phyloP scores from a whole-genome alignment of 2,888 invertebrate genomes.

The Cheilosia vernalis region DNA sequence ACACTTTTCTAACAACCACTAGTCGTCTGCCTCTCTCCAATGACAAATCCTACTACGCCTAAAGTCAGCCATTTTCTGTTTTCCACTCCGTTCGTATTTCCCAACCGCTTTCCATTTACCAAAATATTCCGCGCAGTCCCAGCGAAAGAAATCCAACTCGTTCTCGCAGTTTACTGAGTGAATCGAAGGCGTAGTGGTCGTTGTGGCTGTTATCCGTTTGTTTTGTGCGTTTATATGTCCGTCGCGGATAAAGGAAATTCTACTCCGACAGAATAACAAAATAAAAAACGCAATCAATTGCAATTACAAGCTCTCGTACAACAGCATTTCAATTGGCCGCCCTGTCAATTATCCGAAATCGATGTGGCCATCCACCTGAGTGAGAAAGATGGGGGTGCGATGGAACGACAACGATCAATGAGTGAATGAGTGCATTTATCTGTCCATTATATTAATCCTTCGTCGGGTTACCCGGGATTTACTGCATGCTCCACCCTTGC shows the following conservation, averaged over 20 bases:
- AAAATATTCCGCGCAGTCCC: constrained; percentile 27
- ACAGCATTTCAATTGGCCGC: constrained; percentile 6
- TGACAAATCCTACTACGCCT: neutral
- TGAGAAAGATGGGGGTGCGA: constrained; percentile 60
- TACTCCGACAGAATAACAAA: constrained; percentile 28
- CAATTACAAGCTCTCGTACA: neutral
- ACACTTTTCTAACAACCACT: constrained; percentile 17
- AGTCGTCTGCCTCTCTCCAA: constrained; percentile 42
- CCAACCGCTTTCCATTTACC: constrained; percentile 40
- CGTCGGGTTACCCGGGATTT: constrained; percentile 60
- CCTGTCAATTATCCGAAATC: constrained; percentile 2
- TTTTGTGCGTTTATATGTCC: constrained; percentile 34
- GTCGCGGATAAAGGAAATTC: constrained; percentile 62
- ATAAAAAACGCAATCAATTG: constrained; percentile 13
- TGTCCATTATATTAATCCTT: constrained; percentile 18
- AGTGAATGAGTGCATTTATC: constrained; percentile 68
- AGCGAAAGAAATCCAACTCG: constrained; percentile 36
- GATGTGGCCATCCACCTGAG: constrained; percentile 62
- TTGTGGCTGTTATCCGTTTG: constrained; percentile 38
- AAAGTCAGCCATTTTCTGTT: constrained; percentile 64
- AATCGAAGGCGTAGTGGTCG: constrained; percentile 60
- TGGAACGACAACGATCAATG: constrained; percentile 72
- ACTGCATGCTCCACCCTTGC: constrained; percentile 34
- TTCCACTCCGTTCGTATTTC: constrained; percentile 28
- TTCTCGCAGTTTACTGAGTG: constrained; percentile 70